phyloP scores from a whole-genome alignment of 2,888 invertebrate species.

The Ferrisia virgata region DNA sequence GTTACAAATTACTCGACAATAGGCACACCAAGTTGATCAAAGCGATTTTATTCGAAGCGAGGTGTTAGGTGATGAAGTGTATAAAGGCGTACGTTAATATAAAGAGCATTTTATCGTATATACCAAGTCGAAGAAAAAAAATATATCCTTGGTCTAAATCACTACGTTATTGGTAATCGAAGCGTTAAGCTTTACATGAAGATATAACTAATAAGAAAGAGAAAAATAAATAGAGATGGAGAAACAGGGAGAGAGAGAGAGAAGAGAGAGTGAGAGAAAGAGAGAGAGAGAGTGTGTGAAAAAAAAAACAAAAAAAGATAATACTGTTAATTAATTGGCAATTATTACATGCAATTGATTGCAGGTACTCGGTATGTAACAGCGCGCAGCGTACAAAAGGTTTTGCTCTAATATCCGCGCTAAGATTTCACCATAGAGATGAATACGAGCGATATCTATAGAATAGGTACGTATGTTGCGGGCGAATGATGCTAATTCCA shows the following conservation, averaged over 20 bases:
- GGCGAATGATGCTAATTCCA: conserved; percentile 15
- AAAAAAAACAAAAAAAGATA: not conserved
- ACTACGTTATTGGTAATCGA: not conserved
- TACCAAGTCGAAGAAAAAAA: not conserved
- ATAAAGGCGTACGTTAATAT: not conserved
- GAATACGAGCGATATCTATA: not conserved
- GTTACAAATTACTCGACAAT: not conserved
- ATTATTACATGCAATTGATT: conserved; percentile 27
- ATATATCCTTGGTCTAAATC: not conserved
- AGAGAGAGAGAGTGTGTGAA: too few relatives aligned
- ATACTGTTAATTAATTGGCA: conserved; percentile 1
- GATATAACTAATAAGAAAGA: not conserved
- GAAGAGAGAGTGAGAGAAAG: too few relatives aligned
- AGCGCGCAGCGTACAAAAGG: conserved; percentile 25
- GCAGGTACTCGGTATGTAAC: conserved; percentile 24
- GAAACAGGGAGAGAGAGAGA: too few relatives aligned
- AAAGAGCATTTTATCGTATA: not conserved
- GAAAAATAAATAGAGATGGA: too few relatives aligned
- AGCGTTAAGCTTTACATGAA: not conserved
- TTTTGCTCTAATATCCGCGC: conserved; percentile 12
- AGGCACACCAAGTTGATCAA: not conserved
- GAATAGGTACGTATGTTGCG: too few relatives aligned
- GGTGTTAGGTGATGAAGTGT: not conserved
- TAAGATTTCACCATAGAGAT: not conserved
- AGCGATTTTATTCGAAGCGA: not conserved